Evolutionary conservation across 2,888 invertebrate species (phyloP).

Genomic region (Eilema depressum): DNA sequence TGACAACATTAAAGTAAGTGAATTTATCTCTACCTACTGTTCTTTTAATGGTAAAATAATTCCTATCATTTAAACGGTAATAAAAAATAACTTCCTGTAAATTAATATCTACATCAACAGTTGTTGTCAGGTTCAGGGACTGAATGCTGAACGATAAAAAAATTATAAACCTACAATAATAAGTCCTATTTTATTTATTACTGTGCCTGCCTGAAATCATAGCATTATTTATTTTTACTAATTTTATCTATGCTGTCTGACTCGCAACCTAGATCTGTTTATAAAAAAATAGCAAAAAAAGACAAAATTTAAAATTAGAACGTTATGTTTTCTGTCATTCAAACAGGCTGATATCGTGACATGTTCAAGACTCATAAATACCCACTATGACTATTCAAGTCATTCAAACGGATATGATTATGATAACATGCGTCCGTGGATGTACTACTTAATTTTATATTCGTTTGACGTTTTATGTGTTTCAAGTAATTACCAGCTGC

Average conservation of each 20-base stretch:
- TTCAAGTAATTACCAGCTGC: constrained; percentile 30
- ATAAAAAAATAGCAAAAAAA: constrained; percentile 19
- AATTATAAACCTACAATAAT: neutral
- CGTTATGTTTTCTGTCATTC: constrained; percentile 20
- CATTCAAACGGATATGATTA: neutral
- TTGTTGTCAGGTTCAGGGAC: neutral
- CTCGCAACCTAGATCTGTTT: neutral
- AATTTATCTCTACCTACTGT: constrained; percentile 25
- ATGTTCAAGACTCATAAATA: constrained; percentile 19
- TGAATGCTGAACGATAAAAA: neutral
- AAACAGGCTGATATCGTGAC: constrained; percentile 47
- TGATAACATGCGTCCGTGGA: neutral
- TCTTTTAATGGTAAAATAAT: constrained; percentile 13
- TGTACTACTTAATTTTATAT: neutral
- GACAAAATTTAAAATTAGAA: constrained; percentile 26
- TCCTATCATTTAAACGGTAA: neutral
- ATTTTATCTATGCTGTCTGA: neutral
- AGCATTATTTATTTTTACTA: too few species aligned
- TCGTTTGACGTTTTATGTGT: constrained; percentile 35
- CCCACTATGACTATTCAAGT: neutral
- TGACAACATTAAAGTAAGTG: constrained; percentile 13
- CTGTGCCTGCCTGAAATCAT: neutral
- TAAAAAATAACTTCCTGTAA: neutral
- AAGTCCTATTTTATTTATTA: neutral
- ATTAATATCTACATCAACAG: neutral